These are phyloP conservation scores for Drosophila basisetae DNA, from an alignment of 2,888 invertebrate genomes.

Conservation along the genomic window DNA sequence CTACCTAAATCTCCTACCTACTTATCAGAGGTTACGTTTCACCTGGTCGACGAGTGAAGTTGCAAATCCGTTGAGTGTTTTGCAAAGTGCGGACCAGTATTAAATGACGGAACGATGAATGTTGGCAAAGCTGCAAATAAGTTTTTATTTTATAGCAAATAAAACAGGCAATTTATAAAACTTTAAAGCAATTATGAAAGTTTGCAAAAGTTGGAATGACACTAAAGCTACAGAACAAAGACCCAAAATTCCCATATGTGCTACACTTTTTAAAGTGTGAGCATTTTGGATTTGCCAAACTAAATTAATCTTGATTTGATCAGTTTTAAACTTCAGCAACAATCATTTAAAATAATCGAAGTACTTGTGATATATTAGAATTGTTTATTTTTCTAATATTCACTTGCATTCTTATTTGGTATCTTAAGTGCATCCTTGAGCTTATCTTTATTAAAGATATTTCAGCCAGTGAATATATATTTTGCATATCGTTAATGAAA, in stretches of 20 bases:
- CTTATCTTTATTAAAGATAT: constrained; percentile 18
- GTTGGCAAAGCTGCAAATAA: constrained; percentile 21
- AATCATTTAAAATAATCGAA: not conserved
- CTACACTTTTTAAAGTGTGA: not conserved
- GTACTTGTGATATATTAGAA: not conserved
- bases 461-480: constrained; percentile 10
- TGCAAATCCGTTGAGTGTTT: constrained; percentile 50
- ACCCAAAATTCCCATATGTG: not conserved
- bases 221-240: not conserved
- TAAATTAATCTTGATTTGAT: not conserved
- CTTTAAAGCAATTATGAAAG: constrained; percentile 28
- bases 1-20: not conserved
- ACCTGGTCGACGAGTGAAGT: constrained; percentile 41
- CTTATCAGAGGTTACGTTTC: constrained; percentile 20
- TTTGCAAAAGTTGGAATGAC: constrained; percentile 14
- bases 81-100: constrained; percentile 40
- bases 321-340: too few relatives aligned
- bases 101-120: constrained; percentile 56
- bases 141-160: constrained; percentile 4
- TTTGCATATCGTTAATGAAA: constrained; percentile 71
- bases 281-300: not conserved
- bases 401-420: not conserved
- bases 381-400: not conserved
- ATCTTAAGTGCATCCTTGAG: constrained; percentile 12
- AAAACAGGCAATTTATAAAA: constrained; percentile 22